Evolutionary conservation across 2,797 vertebrate genomes (phyloP).

Genomic region (Myotis planiceps): DNA sequence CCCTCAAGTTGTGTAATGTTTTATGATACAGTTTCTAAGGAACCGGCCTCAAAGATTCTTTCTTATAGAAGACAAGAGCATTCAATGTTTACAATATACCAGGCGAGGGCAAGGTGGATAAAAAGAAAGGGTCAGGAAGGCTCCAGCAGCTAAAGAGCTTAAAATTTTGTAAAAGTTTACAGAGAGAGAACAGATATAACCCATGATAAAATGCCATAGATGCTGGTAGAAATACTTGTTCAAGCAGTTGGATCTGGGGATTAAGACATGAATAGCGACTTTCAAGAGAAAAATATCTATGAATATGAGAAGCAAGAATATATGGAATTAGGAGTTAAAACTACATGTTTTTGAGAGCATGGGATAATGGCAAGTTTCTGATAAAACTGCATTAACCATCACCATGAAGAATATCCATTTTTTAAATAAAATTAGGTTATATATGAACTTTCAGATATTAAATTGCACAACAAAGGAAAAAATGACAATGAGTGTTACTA

Average conservation of each 20-base stretch:
- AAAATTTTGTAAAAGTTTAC: background rate
- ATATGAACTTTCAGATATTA: background rate
- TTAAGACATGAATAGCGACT: background rate
- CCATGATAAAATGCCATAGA: background rate
- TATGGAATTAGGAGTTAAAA: background rate
- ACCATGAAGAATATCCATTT: background rate
- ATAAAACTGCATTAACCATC: background rate
- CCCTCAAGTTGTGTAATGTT: constrained; percentile 36
- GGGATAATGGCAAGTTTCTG: background rate
- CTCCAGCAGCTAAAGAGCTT: background rate
- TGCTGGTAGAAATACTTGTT: background rate
- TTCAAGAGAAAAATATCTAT: background rate
- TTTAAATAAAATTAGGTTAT: background rate
- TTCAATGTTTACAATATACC: background rate
- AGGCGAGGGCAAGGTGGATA: background rate
- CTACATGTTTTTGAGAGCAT: background rate
- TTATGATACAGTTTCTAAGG: constrained; percentile 3
- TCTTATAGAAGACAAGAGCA: background rate
- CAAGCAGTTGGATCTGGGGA: background rate
- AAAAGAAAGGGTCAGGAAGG: background rate
- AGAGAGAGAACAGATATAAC: background rate
- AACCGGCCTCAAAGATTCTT: background rate
- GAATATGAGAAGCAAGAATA: background rate
- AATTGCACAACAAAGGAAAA: background rate
- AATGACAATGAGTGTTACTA: background rate